Percentiles rank a stretch among this genome's conserved stretches.
Evolutionary conservation across 2,888 invertebrate genomes (phyloP).

Genomic region (Lepidochitona cinerea): DNA sequence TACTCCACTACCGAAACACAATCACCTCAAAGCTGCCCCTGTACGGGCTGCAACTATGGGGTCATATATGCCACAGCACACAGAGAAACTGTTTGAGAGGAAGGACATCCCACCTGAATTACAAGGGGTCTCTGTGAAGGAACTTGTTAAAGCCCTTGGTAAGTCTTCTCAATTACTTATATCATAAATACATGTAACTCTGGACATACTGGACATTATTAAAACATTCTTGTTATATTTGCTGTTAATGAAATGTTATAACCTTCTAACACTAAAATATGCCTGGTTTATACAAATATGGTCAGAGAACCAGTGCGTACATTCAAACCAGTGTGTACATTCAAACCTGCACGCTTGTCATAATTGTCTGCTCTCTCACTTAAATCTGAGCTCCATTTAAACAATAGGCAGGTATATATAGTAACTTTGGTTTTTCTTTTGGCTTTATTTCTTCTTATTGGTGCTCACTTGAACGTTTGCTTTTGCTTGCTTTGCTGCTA

Average conservation of each 20-base stretch:
- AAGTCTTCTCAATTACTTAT: slow-evolving; percentile 21
- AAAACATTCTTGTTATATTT: too few species aligned
- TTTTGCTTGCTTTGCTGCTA: slow-evolving; percentile 8
- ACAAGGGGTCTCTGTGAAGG: slow-evolving; percentile 80
- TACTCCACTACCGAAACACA: not conserved
- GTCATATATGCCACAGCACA: not conserved
- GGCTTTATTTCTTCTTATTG: not conserved
- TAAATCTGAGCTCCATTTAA: too few species aligned
- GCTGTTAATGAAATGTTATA: too few species aligned
- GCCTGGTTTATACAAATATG: too few species aligned
- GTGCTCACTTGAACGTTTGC: too few species aligned
- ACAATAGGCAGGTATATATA: too few species aligned
- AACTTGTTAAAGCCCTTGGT: slow-evolving; percentile 82
- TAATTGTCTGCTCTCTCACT: too few species aligned
- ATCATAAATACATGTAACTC: not conserved
- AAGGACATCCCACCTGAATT: slow-evolving; percentile 72
- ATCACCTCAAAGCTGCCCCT: slow-evolving; percentile 8
- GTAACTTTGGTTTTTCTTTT: not conserved
- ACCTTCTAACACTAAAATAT: too few species aligned
- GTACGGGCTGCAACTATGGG: not conserved
- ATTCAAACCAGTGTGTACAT: too few species aligned
- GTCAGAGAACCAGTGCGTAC: too few species aligned
- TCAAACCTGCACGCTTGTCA: too few species aligned
- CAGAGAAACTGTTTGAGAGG: slow-evolving; percentile 7
- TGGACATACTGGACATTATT: too few species aligned